Conservation (phyloP, 2,888 invertebrate genomes). For the Dichetophora obliterata region DNA sequence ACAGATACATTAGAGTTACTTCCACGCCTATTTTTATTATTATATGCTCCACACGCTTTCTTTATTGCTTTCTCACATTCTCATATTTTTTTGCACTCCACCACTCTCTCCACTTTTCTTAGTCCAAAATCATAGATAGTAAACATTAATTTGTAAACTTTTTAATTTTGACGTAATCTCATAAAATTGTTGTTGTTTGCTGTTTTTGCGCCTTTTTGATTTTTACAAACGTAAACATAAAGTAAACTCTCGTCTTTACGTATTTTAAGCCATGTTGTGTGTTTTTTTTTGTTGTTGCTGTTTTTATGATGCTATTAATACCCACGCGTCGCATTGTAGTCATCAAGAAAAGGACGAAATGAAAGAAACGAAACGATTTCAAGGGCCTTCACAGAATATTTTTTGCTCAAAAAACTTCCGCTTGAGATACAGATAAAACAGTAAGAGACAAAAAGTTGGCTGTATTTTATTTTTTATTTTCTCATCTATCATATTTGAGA, state of each 20-base stretch:
- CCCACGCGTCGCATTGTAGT: conserved; percentile 49
- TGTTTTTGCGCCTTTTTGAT: not conserved
- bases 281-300: not conserved
- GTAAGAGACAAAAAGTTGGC: no score
- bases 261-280: conserved; percentile 51
- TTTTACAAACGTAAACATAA: conserved; percentile 33
- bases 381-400: no score
- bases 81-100: not conserved
- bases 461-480: no score
- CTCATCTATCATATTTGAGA: no score
- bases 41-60: not conserved
- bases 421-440: no score
- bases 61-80: not conserved
- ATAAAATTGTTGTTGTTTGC: not conserved
- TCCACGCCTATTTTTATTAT: not conserved
- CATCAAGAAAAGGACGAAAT: not conserved
- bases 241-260: conserved; percentile 20
- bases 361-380: no score
- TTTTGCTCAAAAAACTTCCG: no score
- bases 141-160: conserved; percentile 20
- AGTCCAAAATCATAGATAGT: not conserved
- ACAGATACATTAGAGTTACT: not conserved
- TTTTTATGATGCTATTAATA: conserved; percentile 51
- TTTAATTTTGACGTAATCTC: not conserved
- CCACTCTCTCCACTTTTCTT: not conserved